These are phyloP conservation scores for Danaus chrysippus DNA, from an alignment of 2,888 invertebrate genomes.

Conservation along the genomic window DNA sequence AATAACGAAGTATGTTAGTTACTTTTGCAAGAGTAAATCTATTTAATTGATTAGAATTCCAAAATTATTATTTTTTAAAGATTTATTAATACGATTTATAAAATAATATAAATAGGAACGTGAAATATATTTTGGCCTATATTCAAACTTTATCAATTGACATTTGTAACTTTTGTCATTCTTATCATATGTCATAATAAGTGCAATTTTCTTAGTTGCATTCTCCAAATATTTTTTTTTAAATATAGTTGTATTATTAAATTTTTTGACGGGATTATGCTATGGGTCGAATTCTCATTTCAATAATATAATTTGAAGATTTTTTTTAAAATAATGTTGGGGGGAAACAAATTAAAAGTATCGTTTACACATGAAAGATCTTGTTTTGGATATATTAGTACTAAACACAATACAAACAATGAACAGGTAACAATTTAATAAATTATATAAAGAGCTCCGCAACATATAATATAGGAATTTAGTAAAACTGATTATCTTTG, in stretches of 20 bases:
- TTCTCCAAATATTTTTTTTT: conserved; percentile 3
- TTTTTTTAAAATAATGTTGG: conserved; percentile 50
- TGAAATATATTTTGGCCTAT: neutral
- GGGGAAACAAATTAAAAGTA: conserved; percentile 63
- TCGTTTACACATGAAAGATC: conserved; percentile 61
- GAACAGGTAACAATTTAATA: conserved; percentile 50
- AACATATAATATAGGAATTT: too few species aligned
- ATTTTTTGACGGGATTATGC: neutral
- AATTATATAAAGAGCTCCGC: too few species aligned
- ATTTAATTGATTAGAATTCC: too few species aligned
- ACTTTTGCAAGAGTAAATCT: too few species aligned
- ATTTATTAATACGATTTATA: neutral
- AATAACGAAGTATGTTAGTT: too few species aligned
- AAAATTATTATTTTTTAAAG: neutral
- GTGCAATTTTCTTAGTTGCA: neutral
- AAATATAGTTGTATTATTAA: neutral
- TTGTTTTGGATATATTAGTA: conserved; percentile 69
- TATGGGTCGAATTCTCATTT: conserved; percentile 2
- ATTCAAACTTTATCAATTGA: neutral
- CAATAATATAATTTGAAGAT: conserved; percentile 17
- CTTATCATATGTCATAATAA: conserved; percentile 5
- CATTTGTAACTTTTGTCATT: neutral
- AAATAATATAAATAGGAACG: conserved; percentile 3
- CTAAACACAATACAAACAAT: conserved; percentile 66
- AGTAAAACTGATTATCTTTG: too few species aligned